These are phyloP conservation scores for Siniperca chuatsi DNA, from an alignment of 2,113 vertebrate genomes.

Conservation along the genomic window DNA sequence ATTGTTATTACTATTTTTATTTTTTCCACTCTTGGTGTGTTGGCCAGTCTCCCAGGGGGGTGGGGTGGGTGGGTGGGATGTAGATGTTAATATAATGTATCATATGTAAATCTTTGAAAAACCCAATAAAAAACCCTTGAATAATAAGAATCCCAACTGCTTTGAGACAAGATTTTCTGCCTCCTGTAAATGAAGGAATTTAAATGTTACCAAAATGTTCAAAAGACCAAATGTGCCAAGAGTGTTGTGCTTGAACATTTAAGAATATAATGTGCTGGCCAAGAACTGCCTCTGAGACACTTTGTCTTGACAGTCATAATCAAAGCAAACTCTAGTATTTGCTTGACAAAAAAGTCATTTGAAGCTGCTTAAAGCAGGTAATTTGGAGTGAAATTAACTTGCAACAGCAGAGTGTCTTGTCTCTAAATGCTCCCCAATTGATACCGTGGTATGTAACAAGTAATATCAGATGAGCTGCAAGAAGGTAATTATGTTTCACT, in stretches of 20 bases:
- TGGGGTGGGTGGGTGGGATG: background rate
- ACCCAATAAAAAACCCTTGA: too few species aligned
- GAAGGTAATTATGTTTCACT: conserved; percentile 33
- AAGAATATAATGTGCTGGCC: conserved; percentile 5
- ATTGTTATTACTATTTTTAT: background rate
- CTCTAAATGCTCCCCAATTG: conserved; percentile 33
- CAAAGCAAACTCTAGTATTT: conserved; percentile 19
- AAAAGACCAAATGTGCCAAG: conserved; percentile 6
- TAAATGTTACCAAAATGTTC: conserved; percentile 18
- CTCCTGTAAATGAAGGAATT: conserved; percentile 20
- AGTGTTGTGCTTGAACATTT: conserved; percentile 23
- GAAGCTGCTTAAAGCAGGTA: background rate
- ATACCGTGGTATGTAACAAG: conserved; percentile 22
- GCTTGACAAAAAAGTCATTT: conserved; percentile 23
- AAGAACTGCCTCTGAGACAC: conserved; percentile 9
- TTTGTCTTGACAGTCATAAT: conserved; percentile 20
- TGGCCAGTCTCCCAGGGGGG: background rate
- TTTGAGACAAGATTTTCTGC: background rate
- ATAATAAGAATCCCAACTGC: background rate
- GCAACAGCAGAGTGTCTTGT: conserved; percentile 16
- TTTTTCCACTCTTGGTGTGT: background rate
- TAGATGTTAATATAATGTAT: background rate
- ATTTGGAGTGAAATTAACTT: conserved; percentile 36
- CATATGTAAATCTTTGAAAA: too few species aligned
- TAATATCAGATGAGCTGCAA: conserved; percentile 41